Evolutionary conservation across 2,113 vertebrate genomes (phyloP).

Genomic region (Balaeniceps rex): DNA sequence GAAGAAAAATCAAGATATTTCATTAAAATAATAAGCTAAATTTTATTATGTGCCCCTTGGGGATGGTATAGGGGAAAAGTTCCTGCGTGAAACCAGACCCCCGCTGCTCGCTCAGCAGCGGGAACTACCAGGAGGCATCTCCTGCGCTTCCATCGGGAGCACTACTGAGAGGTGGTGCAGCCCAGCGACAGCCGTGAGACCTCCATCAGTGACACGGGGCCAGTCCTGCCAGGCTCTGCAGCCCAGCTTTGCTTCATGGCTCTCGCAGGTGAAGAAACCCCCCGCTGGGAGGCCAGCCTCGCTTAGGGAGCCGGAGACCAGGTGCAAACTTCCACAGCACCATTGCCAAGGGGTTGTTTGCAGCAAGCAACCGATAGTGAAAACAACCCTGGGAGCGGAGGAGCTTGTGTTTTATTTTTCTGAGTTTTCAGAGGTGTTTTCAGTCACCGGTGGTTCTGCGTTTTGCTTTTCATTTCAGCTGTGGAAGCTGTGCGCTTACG

Average conservation of each 20-base stretch:
- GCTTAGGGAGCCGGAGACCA: not conserved
- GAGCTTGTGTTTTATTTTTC: not conserved
- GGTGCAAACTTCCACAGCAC: not conserved
- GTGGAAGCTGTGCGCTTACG: rapidly evolving
- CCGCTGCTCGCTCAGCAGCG: not conserved
- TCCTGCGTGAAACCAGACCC: not conserved
- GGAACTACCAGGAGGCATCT: not conserved
- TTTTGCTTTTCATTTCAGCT: not conserved
- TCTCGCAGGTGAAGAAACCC: not conserved
- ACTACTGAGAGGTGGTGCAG: not conserved
- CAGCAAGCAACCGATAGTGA: rapidly evolving
- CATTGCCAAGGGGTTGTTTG: not conserved
- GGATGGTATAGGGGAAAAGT: not conserved
- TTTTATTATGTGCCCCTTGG: not conserved
- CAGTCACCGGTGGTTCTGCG: not conserved
- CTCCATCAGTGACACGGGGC: not conserved
- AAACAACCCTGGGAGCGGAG: not conserved
- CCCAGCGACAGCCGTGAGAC: not conserved
- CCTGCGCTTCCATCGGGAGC: not conserved
- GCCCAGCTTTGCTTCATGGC: not conserved
- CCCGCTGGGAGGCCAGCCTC: rapidly evolving
- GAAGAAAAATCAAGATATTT: not conserved
- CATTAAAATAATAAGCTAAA: not conserved
- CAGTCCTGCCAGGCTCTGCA: not conserved
- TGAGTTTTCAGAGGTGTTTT: not conserved